These are phyloP conservation scores for Rutilus rutilus DNA, from an alignment of 2,113 vertebrate genomes.

Conservation along the genomic window DNA sequence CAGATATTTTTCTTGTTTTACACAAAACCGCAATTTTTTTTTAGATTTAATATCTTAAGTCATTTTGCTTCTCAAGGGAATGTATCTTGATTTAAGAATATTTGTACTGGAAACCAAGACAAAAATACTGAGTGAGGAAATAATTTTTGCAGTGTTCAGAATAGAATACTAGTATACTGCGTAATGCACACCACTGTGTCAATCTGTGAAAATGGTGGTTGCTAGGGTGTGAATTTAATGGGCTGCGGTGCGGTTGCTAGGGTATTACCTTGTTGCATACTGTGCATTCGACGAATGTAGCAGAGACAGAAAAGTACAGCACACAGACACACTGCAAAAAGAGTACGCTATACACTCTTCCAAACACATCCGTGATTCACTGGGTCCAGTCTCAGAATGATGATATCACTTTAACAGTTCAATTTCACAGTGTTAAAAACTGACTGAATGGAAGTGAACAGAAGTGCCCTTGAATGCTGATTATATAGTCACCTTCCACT, in stretches of 20 bases:
- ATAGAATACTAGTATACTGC: not conserved
- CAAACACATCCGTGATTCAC: slow-evolving; percentile 14
- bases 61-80: too few relatives aligned
- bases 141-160: not conserved
- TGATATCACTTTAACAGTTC: not conserved
- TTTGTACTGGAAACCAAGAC: too few relatives aligned
- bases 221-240: not conserved
- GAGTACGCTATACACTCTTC: not conserved
- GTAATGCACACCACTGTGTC: not conserved
- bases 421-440: not conserved
- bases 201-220: not conserved
- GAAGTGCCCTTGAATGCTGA: not conserved
- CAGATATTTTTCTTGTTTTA: too few relatives aligned
- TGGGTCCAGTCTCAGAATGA: slow-evolving; percentile 32
- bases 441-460: not conserved
- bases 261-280: not conserved
- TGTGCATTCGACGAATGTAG: not conserved
- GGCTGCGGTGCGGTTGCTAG: not conserved
- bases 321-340: not conserved
- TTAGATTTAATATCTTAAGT: too few relatives aligned
- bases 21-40: too few relatives aligned
- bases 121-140: too few relatives aligned
- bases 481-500: not conserved
- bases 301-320: not conserved
- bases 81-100: too few relatives aligned